A percentile compares a stretch with the other conserved stretches of the same genome.
Evolutionary conservation across 2,797 vertebrate genomes (phyloP).

Genomic region (Syndactyla subalaris): DNA sequence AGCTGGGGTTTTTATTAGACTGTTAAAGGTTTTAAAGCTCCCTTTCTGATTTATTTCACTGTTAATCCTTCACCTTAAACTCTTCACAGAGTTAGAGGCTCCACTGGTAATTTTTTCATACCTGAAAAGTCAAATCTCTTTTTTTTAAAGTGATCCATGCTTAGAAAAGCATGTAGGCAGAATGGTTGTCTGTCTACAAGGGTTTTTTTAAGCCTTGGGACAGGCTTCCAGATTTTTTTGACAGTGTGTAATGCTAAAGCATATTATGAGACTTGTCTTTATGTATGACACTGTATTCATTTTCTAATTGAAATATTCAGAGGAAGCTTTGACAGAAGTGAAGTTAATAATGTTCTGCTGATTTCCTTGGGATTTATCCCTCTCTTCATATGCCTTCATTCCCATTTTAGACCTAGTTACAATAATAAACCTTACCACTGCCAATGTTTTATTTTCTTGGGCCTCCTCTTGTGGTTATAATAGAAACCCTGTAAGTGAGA

Average conservation of each 20-base stretch:
- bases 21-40: conserved; percentile 5
- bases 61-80: background rate
- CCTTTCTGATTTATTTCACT: background rate
- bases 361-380: background rate
- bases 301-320: background rate
- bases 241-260: background rate
- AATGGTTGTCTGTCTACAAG: background rate
- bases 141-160: background rate
- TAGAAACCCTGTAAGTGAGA: conserved; percentile 9
- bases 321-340: background rate
- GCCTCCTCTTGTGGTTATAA: conserved; percentile 29
- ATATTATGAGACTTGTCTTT: background rate
- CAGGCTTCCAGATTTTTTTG: background rate
- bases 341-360: background rate
- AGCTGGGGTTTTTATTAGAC: background rate
- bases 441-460: conserved; percentile 14
- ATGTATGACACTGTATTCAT: background rate
- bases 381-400: background rate
- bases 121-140: background rate
- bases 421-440: background rate
- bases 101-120: background rate
- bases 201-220: background rate
- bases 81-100: background rate
- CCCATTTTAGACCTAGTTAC: background rate
- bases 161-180: background rate